Evolutionary conservation across 2,113 vertebrate genomes (phyloP), one percentile per base, ranked within the genome.

Genomic region (Barnardius zonarius): DNA sequence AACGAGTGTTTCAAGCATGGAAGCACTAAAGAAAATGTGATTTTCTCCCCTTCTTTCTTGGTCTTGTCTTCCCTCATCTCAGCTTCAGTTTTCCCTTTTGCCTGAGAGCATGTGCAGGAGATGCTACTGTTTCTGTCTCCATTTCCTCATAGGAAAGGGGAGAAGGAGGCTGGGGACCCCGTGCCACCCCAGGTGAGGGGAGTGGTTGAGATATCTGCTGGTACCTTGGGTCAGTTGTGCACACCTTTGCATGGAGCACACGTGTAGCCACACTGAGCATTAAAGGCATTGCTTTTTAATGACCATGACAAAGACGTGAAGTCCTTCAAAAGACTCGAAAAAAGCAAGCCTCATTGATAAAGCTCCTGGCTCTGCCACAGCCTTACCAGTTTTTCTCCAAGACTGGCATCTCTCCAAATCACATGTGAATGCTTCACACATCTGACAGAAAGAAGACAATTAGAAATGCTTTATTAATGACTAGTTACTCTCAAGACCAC

Each of bases 351-450:
- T 73, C 1, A 0, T 46, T 11, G 31, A 55, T 69, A 51, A 64
- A 77, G 54, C 59, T 91, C 17, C 48, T 66, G 44, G 13, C 25
- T 43, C 35, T 88, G 70, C 20, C 51, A 67, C 16, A 90, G 28
- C 20, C 46, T 97, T 97, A 95, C 96, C 96, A 54, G 74, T 64
- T 91, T 28, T 70, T 89, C 94, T 92, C 89, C 49, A 39, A 91
- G 83, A 73, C 76, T 31, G 89, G 83, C 84, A 89, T 72, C 84
- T 96, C 68, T 94, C 66, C 83, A 84, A 85, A 51, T 55, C 52
- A 30, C 61, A 83, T 48, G 49, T 10, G 49, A 35, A 61, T 41
- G 46, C 33, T 49, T 77, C 73, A 64, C 2, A 22, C 52, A 49
- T 76, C 28, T 66, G 84, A 76, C 64, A 67, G 41, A 77, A 48